Conservation (phyloP, 37 sponge, comb jelly and placozoan genomes). For the Theonella swinhoei region DNA sequence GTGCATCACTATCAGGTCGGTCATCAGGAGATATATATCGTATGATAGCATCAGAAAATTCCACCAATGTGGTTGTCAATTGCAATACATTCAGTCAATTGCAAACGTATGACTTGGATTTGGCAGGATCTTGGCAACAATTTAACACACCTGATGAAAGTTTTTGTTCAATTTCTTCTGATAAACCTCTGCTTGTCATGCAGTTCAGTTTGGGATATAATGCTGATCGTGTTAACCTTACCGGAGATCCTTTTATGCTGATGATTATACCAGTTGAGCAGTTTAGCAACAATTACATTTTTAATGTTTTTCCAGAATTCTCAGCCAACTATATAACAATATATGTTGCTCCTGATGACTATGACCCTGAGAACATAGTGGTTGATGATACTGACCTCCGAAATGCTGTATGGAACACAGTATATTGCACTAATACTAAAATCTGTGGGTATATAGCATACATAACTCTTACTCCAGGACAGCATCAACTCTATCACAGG, state of each 20-base stretch:
- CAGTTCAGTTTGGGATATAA: conserved; percentile 29
- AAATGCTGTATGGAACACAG: not conserved
- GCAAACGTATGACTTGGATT: not conserved
- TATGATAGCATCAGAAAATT: conserved; percentile 32
- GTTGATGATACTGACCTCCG: conserved; percentile 12
- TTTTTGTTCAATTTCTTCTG: conserved; percentile 44
- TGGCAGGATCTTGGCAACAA: conserved; percentile 18
- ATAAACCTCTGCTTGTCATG: conserved; percentile 46
- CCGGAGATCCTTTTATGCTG: conserved; percentile 66
- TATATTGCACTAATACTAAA: conserved; percentile 1
- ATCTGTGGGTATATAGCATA: conserved; percentile 38
- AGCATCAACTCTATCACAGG: conserved; percentile 28
- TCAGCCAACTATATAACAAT: conserved; percentile 33
- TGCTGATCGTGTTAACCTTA: not conserved
- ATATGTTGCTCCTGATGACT: conserved; percentile 32
- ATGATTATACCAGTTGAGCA: conserved; percentile 74
- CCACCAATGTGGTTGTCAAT: conserved; percentile 41
- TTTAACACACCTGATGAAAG: not conserved
- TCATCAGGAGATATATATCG: conserved; percentile 17
- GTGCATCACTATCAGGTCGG: conserved; percentile 30
- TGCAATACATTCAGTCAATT: conserved; percentile 2
- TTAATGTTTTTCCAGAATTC: conserved; percentile 18
- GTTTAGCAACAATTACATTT: conserved; percentile 55
- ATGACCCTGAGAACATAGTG: conserved; percentile 5
- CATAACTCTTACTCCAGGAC: conserved; percentile 5